Conservation (phyloP, 2,888 invertebrate species). For the Hedya salicella region DNA sequence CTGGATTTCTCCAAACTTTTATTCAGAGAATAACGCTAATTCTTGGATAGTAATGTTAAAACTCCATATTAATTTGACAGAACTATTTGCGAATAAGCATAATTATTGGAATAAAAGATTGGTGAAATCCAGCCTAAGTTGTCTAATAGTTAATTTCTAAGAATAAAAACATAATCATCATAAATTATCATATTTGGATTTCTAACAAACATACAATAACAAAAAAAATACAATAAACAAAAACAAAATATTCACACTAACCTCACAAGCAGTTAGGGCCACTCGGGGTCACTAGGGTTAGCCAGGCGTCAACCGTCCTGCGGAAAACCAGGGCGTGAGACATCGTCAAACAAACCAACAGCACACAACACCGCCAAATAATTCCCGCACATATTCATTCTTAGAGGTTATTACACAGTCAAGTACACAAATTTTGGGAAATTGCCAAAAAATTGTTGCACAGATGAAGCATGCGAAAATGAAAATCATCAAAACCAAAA, state of each 20-base stretch:
- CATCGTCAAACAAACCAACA: conserved; percentile 54
- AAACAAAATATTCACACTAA: conserved; percentile 63
- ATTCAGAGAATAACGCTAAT: too few species aligned
- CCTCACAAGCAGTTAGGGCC: conserved; percentile 82
- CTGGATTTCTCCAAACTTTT: too few species aligned
- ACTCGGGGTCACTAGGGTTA: conserved; percentile 78
- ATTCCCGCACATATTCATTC: conserved; percentile 60
- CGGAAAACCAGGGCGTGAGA: conserved; percentile 75
- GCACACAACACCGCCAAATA: conserved; percentile 51
- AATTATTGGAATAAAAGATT: too few species aligned
- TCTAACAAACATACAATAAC: conserved; percentile 44
- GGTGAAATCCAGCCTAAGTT: too few species aligned
- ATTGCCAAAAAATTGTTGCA: conserved; percentile 73
- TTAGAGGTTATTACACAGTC: conserved; percentile 69
- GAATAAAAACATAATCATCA: too few species aligned
- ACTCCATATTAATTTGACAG: too few species aligned
- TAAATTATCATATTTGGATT: conserved; percentile 45
- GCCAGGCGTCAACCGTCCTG: conserved; percentile 80
- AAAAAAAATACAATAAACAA: conserved; percentile 47
- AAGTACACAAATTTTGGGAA: conserved; percentile 78
- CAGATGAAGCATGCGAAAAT: conserved; percentile 72
- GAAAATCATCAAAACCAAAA: conserved; percentile 70
- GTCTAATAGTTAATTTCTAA: too few species aligned
- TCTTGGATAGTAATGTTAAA: too few species aligned
- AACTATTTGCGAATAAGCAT: too few species aligned